Percentiles rank a stretch among this genome's conserved stretches.
Evolutionary conservation across 2,888 invertebrate genomes (phyloP).

Genomic region (Metellina segmentata): DNA sequence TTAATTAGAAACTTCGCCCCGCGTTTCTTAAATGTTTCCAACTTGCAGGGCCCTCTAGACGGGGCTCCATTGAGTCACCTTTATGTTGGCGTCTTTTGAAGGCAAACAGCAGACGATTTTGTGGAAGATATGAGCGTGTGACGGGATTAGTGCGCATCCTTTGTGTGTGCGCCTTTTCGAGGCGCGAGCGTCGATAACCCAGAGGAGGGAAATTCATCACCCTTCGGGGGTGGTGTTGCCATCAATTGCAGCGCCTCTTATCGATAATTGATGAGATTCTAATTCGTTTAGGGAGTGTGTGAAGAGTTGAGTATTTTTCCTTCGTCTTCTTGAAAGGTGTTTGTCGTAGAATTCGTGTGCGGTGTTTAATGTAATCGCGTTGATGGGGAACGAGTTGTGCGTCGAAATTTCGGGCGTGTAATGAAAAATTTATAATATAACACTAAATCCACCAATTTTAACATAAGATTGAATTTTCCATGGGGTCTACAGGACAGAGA

Average conservation of each 20-base stretch:
- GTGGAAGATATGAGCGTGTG: background rate
- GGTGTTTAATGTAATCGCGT: background rate
- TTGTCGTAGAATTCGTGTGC: background rate
- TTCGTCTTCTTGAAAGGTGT: background rate
- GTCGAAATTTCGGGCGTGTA: no score
- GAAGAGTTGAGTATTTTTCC: background rate
- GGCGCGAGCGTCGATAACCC: background rate
- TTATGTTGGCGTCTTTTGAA: background rate
- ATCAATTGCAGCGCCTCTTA: background rate
- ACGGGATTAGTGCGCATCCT: slow-evolving; percentile 21
- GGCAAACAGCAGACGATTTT: background rate
- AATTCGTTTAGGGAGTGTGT: slow-evolving; percentile 10
- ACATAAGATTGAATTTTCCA: no score
- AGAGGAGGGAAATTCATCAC: slow-evolving; percentile 18
- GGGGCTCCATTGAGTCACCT: no score
- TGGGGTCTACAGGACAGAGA: no score
- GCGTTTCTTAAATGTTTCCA: slow-evolving; percentile 11
- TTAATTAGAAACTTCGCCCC: slow-evolving; percentile 35
- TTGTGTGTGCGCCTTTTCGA: slow-evolving; percentile 13
- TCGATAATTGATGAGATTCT: slow-evolving; percentile 30
- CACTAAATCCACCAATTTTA: no score
- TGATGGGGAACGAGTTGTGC: no score
- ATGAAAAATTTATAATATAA: no score
- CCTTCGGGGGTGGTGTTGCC: slow-evolving; percentile 6
- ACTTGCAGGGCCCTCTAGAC: background rate